A percentile compares a stretch with the other conserved stretches of the same genome.
Conservation (phyloP, 2,888 invertebrate species). For the Anarsia innoxiella region DNA sequence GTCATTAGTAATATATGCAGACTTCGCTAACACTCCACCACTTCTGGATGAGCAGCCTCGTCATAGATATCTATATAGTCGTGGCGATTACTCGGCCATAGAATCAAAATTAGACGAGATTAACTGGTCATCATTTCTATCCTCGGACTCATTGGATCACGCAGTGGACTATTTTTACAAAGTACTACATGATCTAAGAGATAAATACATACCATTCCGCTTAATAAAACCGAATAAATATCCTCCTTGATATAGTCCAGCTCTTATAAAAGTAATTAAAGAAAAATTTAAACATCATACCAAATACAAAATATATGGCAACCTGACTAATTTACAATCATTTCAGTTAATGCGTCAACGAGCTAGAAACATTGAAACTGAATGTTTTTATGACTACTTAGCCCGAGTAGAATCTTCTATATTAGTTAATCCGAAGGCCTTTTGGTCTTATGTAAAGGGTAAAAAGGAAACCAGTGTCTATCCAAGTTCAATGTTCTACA, state of each 20-base stretch:
- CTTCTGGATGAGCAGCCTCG: neutral
- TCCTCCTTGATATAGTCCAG: conserved; percentile 1
- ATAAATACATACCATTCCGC: neutral
- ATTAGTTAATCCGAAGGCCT: neutral
- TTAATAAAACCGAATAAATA: neutral
- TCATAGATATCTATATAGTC: neutral
- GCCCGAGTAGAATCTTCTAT: neutral
- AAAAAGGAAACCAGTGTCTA: neutral
- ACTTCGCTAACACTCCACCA: no score
- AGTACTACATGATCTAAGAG: neutral
- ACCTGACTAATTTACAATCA: neutral
- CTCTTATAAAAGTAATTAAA: conserved; percentile 2
- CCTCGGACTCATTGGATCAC: neutral
- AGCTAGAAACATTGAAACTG: neutral
- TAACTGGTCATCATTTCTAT: neutral
- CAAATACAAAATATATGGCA: neutral
- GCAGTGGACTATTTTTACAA: neutral
- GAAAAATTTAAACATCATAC: conserved; percentile 1
- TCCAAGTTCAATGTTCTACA: neutral
- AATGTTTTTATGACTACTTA: neutral
- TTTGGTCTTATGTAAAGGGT: conserved; percentile 2
- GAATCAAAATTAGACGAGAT: neutral
- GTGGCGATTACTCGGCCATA: neutral
- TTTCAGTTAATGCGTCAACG: neutral
- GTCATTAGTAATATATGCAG: neutral